These are phyloP conservation scores for Pachymerium ferrugineum DNA, from an alignment of 2,888 invertebrate species.

Conservation along the genomic window DNA sequence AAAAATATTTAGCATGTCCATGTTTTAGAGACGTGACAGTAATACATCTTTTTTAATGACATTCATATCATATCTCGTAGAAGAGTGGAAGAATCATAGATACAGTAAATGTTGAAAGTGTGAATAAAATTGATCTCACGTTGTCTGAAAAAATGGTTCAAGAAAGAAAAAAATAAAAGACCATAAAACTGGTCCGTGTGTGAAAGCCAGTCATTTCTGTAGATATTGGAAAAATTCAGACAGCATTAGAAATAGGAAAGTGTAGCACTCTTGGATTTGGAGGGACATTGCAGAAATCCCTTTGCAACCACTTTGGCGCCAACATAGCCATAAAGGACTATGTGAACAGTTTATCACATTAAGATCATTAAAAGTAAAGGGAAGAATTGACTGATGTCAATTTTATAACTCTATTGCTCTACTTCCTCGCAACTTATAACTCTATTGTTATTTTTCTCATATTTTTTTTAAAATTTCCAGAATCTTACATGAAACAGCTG, in stretches of 20 bases:
- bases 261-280: background rate
- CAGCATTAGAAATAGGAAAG: background rate
- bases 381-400: background rate
- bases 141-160: no score
- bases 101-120: no score
- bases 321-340: background rate
- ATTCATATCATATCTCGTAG: no score
- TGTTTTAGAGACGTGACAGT: no score
- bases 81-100: no score
- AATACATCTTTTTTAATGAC: no score
- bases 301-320: slow-evolving; percentile 4
- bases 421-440: background rate
- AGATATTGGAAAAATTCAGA: slow-evolving; percentile 1
- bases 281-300: background rate
- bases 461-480: no score
- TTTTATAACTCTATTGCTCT: background rate
- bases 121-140: no score
- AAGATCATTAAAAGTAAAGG: background rate
- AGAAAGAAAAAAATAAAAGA: no score
- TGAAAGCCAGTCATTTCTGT: background rate
- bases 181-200: background rate
- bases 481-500: no score
- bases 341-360: background rate
- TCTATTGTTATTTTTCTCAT: no score
- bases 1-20: no score